Evolutionary conservation across 2,888 invertebrate species (phyloP), one percentile per base, ranked within the genome.

Genomic region (Andrena minutula): DNA sequence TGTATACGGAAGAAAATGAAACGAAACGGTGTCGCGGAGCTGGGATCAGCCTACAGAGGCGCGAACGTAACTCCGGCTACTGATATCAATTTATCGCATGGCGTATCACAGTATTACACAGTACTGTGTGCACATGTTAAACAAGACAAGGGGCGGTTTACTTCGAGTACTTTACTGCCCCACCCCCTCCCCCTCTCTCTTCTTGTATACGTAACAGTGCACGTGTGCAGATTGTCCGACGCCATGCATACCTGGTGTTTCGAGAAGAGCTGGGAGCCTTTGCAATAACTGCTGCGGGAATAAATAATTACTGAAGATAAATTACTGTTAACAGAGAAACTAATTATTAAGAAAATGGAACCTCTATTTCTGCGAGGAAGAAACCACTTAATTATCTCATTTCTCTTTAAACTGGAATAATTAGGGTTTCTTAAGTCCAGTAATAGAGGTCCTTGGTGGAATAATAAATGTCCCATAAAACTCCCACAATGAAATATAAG

Each of bases 31-130:
- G 41, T 12, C 23, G 53, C 23, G 30, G 20, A 53, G 30, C 51
- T 2, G 23, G 26, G 47, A 66, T 41, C n/a, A 56, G n/a, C n/a
- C 58, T 41, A 58, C 0, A 32, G 41, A 26, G 20, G 69, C 69
- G 69, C 20, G 28, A 69, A 69, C 53, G 26, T 69, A 69, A 35
- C 47, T 35, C 58, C 28, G 32, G 35, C 69, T 28, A 41, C 58
- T 56, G 69, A 35, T 86, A 83, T 83, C 84, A 86, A 85, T 85
- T 85, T 85, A 86, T 85, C 86, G 85, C 85, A 77, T 83, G 86
- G 75, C 71, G 76, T 85, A 75, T 85, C 85, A 86, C 84, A 85
- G 75, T 72, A 32, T 41, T 56, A 26, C 72, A 75, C 51, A 32
- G 41, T 47, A 56, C 56, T 56, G 60, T 64, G 64, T 74, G 79